Base-by-base conservation (phyloP, 2,888 invertebrate genomes). In the Salticus scenicus region DNA sequence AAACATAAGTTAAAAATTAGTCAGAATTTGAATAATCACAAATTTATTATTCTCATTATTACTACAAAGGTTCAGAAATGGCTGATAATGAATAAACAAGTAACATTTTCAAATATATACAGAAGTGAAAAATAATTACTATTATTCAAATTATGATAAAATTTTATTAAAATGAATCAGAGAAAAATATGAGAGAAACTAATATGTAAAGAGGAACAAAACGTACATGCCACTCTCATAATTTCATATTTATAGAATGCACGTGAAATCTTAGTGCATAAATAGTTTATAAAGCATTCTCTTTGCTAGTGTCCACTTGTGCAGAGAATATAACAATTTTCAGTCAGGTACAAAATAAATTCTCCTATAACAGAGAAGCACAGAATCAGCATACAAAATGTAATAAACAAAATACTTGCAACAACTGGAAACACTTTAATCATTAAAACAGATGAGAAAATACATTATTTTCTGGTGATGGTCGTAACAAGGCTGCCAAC, bases 191-290 rank as follows among this genome's bases (percentile, higher is more conserved):
- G 30, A 30, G 20, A 66, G n/a, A 31, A 37, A 71, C 14, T 37
- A 31, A 73, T 67, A 64, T 31, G 24, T 74, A 73, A 51, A 37
- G 51, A 76, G 67, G 41, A 64, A 72, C 37, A 33, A 70, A 31
- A 77, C 77, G 67, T 84, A 84, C 77, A 72, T 84, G 71, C 73
- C 37, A 33, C 66, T 83, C 63, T 72, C 37, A 78, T 33, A 77
- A 64, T 63, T 28, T 71, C 31, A 73, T 72, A 72, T 76, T 51
- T 66, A 57, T 12, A 24, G 47, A 42, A 69, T 73, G 64, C 42
- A 57, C 64, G 24, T 37, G 42, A 76, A 77, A 51, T 70, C 41
- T 72, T 66, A 70, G 37, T 69, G 81, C 42, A 64, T 57, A 31
- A 70, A 75, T 20, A 81, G 81, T 81, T 81, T 74, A 41, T 63